These are phyloP conservation scores for Botia almorhae DNA, from an alignment of 2,797 vertebrate species.

Conservation along the genomic window DNA sequence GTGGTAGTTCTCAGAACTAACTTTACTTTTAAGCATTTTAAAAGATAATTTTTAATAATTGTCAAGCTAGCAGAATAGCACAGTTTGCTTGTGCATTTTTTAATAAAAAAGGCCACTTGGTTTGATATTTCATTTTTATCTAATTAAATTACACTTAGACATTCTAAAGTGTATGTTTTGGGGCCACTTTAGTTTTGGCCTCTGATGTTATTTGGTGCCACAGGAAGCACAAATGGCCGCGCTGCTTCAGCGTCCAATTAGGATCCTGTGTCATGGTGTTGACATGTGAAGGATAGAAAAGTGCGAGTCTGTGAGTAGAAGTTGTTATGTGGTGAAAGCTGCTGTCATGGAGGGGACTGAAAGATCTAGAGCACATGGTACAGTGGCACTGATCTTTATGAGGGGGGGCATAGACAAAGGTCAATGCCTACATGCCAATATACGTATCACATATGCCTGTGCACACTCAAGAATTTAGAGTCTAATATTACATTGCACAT, in stretches of 20 bases:
- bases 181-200: conserved; percentile 17
- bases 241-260: conserved; percentile 72
- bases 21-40: neutral
- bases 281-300: conserved; percentile 73
- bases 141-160: conserved; percentile 5
- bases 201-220: conserved; percentile 66
- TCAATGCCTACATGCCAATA: conserved; percentile 20
- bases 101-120: neutral
- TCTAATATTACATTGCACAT: conserved; percentile 35
- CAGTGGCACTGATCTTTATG: conserved; percentile 43
- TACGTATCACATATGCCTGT: conserved; percentile 35
- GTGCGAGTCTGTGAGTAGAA: conserved; percentile 66
- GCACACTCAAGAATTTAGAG: conserved; percentile 11
- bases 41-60: neutral
- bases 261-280: conserved; percentile 75
- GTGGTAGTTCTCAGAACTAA: neutral
- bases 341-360: conserved; percentile 62
- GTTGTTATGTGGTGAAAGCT: conserved; percentile 67
- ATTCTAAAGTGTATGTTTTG: conserved; percentile 7
- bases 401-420: conserved; percentile 11
- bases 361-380: conserved; percentile 71
- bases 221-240: conserved; percentile 60
- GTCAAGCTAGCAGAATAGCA: neutral
- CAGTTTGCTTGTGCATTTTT: neutral
- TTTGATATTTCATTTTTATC: conserved; percentile 1